A percentile compares a stretch with the other conserved stretches of the same genome.
Evolutionary conservation across 1,140 invertebrate genomes (phyloP).

Genomic region (Odontomachus brunneus): DNA sequence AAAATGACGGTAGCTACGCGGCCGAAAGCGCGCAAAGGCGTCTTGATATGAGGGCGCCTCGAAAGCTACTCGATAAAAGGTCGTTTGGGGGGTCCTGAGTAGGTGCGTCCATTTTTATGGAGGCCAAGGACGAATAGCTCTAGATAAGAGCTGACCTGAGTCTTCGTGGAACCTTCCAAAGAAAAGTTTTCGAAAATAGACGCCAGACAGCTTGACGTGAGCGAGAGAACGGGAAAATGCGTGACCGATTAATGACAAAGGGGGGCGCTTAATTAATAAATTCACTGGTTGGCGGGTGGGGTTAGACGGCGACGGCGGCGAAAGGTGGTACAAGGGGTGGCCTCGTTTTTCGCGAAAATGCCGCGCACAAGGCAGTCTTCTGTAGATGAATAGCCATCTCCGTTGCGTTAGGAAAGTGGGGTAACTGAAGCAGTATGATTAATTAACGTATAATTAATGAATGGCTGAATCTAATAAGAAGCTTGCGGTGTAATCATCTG

Average conservation of each 20-base stretch:
- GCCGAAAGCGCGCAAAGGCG: constrained; percentile 40
- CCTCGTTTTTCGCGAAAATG: constrained; percentile 72
- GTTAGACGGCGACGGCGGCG: not conserved
- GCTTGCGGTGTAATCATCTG: constrained; percentile 76
- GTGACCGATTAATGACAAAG: constrained; percentile 38
- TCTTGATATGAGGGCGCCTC: constrained; percentile 54
- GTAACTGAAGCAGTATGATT: constrained; percentile 75
- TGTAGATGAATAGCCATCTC: constrained; percentile 72
- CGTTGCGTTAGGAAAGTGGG: constrained; percentile 71
- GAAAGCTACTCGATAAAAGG: constrained; percentile 69
- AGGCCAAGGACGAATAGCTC: constrained; percentile 66
- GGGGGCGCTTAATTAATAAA: constrained; percentile 70
- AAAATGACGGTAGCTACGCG: constrained; percentile 51
- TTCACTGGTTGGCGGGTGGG: constrained; percentile 50
- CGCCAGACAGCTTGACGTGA: not conserved
- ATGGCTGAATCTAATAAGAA: constrained; percentile 76
- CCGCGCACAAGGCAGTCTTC: constrained; percentile 62
- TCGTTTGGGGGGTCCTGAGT: constrained; percentile 61
- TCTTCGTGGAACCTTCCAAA: not conserved
- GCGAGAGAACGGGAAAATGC: not conserved
- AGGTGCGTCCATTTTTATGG: constrained; percentile 62
- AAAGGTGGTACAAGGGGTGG: constrained; percentile 37
- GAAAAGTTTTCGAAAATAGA: not conserved
- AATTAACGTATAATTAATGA: constrained; percentile 77
- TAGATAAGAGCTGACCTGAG: constrained; percentile 58